phyloP scores from a whole-genome alignment of 2,797 vertebrate species.

The Megaceryle alcyon region DNA sequence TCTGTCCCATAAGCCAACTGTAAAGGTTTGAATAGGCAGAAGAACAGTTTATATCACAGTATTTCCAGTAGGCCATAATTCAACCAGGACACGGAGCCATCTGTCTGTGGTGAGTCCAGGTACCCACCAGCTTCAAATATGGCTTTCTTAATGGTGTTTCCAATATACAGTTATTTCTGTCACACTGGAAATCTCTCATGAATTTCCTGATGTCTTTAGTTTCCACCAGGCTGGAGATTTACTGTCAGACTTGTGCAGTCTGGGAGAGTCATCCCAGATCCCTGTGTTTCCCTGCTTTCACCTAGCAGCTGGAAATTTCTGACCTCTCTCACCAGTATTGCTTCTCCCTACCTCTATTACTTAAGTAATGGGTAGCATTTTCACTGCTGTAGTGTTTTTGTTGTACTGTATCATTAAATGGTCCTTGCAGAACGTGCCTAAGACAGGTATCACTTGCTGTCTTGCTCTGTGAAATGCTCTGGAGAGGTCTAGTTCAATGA shows the following conservation, averaged over 20 bases:
- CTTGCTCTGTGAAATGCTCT: background rate
- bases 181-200: background rate
- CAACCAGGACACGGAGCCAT: background rate
- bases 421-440: background rate
- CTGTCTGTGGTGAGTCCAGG: background rate
- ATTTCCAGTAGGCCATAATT: background rate
- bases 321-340: background rate
- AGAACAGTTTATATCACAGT: background rate
- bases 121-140: background rate
- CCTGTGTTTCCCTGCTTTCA: background rate
- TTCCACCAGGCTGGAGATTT: background rate
- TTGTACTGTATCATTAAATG: background rate
- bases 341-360: background rate
- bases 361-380: background rate
- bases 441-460: background rate
- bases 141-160: background rate
- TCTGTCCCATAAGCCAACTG: background rate
- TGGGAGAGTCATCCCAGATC: background rate
- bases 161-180: background rate
- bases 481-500: background rate
- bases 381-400: background rate
- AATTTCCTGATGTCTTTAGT: constrained; percentile 12
- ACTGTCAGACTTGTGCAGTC: background rate
- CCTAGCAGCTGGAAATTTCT: constrained; percentile 5
- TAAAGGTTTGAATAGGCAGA: background rate